phyloP scores from a whole-genome alignment of 2,113 vertebrate species.

The Zonotrichia leucophrys region DNA sequence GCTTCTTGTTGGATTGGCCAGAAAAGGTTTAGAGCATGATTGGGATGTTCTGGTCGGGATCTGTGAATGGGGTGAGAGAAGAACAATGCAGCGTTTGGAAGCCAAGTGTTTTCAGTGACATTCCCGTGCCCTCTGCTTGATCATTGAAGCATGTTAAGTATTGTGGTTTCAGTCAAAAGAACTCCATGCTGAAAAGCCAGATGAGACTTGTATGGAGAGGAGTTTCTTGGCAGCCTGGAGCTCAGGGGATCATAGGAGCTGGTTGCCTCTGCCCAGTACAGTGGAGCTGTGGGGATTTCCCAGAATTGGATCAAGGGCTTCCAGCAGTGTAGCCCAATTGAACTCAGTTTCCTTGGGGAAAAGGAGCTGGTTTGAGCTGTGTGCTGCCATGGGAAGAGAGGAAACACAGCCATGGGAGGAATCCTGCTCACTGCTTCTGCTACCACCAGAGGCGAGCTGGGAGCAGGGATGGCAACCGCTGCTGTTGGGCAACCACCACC shows the following conservation, averaged over 20 bases:
- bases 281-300: slow-evolving; percentile 58
- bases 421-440: neutral
- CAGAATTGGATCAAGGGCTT: slow-evolving; percentile 60
- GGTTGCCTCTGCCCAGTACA: slow-evolving; percentile 48
- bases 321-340: slow-evolving; percentile 42
- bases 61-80: slow-evolving; percentile 35
- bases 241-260: slow-evolving; percentile 22
- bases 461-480: neutral
- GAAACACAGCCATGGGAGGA: neutral
- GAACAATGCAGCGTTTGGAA: slow-evolving; percentile 51
- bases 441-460: neutral
- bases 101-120: slow-evolving; percentile 63
- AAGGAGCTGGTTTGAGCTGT: slow-evolving; percentile 30
- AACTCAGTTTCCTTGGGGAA: neutral
- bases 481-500: neutral
- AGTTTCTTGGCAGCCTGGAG: slow-evolving; percentile 22
- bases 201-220: slow-evolving; percentile 59
- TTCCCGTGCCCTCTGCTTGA: slow-evolving; percentile 58
- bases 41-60: slow-evolving; percentile 8
- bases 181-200: slow-evolving; percentile 67
- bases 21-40: neutral
- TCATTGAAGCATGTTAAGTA: slow-evolving; percentile 53
- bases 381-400: slow-evolving; percentile 41
- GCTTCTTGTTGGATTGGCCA: neutral
- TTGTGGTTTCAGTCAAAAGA: slow-evolving; percentile 66